phyloP scores from a whole-genome alignment of 1,140 invertebrate genomes.

The Drosophila pruinosa region DNA sequence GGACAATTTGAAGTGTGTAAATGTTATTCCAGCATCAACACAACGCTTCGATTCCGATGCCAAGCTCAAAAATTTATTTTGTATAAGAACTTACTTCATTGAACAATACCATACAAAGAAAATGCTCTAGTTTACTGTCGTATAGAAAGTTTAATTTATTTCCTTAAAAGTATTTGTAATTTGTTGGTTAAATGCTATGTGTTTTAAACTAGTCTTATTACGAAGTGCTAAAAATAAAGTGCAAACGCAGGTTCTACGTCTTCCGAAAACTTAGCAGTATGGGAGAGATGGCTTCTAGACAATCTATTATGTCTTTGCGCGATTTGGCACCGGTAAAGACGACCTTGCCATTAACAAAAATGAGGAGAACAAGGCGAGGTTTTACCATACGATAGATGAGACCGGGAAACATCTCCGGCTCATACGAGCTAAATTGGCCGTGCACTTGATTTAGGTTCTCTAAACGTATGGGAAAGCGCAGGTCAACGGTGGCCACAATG shows the following conservation, averaged over 20 bases:
- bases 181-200: constrained; percentile 39
- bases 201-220: constrained; percentile 14
- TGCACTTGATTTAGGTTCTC: constrained; percentile 97
- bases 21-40: too few relatives aligned
- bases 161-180: neutral
- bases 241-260: constrained; percentile 81
- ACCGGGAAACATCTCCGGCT: constrained; percentile 97
- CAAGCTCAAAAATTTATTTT: too few relatives aligned
- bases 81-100: too few relatives aligned
- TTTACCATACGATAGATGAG: constrained; percentile 99
- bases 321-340: constrained; percentile 98
- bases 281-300: constrained; percentile 97
- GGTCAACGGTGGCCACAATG: constrained; percentile 98
- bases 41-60: too few relatives aligned
- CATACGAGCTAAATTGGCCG: constrained; percentile 96
- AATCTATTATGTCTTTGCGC: constrained; percentile 95
- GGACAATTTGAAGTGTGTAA: too few relatives aligned
- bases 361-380: constrained; percentile 96
- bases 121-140: too few relatives aligned
- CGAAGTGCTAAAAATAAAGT: neutral
- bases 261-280: constrained; percentile 98
- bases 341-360: constrained; percentile 99
- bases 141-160: neutral
- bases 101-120: too few relatives aligned
- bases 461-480: constrained; percentile 98